These are phyloP conservation scores for Myotis findleyi DNA, from an alignment of 2,797 vertebrate genomes.

Conservation along the genomic window DNA sequence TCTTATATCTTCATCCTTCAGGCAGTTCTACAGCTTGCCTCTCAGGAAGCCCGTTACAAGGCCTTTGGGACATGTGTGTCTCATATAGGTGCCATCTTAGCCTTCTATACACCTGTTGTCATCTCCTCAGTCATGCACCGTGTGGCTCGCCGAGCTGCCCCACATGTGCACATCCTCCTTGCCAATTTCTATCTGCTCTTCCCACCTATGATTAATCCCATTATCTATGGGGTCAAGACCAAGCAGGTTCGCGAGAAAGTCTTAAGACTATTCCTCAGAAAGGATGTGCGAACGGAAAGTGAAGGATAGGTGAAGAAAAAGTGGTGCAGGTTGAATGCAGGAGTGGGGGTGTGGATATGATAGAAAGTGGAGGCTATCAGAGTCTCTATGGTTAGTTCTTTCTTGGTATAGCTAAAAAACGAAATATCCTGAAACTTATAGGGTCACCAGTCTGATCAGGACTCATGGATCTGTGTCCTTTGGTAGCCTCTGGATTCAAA, in stretches of 20 bases:
- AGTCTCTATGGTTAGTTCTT: neutral
- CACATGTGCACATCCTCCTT: conserved; percentile 73
- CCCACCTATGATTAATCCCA: conserved; percentile 75
- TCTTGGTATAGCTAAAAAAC: neutral
- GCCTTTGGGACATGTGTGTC: too few relatives aligned
- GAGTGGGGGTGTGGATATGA: neutral
- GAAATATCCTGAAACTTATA: neutral
- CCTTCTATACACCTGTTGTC: conserved; percentile 60
- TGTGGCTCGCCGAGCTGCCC: neutral
- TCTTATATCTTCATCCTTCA: too few relatives aligned
- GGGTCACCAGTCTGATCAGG: neutral
- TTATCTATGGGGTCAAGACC: conserved; percentile 78
- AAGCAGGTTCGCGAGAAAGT: conserved; percentile 71
- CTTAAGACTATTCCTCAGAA: conserved; percentile 35
- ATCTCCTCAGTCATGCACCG: conserved; percentile 70
- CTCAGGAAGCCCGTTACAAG: too few relatives aligned
- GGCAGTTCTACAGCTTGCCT: too few relatives aligned
- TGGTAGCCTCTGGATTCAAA: neutral
- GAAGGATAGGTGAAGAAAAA: neutral
- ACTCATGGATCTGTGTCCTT: neutral
- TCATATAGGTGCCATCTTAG: conserved; percentile 63
- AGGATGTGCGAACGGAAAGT: neutral
- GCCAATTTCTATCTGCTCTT: conserved; percentile 73
- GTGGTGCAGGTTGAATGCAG: neutral
- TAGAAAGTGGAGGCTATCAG: neutral